Evolutionary conservation across 2,888 invertebrate species (phyloP).

Genomic region (Hylaea fasciaria): DNA sequence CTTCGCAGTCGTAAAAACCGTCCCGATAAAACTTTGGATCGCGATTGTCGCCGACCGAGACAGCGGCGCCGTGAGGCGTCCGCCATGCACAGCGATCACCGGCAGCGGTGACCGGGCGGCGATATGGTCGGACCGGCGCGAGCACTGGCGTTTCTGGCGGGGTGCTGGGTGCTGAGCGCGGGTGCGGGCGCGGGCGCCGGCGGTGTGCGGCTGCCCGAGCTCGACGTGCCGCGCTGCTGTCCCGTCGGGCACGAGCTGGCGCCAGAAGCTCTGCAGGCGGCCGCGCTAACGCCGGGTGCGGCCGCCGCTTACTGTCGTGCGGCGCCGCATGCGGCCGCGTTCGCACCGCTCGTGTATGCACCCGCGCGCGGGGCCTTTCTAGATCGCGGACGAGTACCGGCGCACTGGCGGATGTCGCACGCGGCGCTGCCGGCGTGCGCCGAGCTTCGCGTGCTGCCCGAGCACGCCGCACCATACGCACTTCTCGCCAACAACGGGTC

Average conservation of each 20-base stretch:
- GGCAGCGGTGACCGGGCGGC: constrained; percentile 45
- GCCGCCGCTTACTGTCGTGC: constrained; percentile 78
- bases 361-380: constrained; percentile 72
- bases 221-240: constrained; percentile 66
- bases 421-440: constrained; percentile 68
- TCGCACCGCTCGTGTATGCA: constrained; percentile 86
- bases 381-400: constrained; percentile 70
- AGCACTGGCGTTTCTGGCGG: constrained; percentile 43
- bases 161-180: constrained; percentile 50
- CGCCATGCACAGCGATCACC: constrained; percentile 26
- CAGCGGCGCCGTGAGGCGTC: constrained; percentile 3
- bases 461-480: constrained; percentile 76
- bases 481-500: constrained; percentile 88
- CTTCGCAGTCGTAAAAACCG: background rate
- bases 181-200: constrained; percentile 34
- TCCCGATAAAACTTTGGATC: background rate
- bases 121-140: constrained; percentile 28
- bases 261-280: constrained; percentile 56
- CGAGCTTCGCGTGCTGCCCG: constrained; percentile 65
- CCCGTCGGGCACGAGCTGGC: constrained; percentile 59
- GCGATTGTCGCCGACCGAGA: background rate
- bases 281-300: constrained; percentile 67
- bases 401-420: constrained; percentile 75
- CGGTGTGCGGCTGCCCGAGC: constrained; percentile 59
- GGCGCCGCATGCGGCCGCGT: constrained; percentile 64